Base-by-base conservation (phyloP, 2,888 invertebrate genomes). In the Poecilus cupreus region DNA sequence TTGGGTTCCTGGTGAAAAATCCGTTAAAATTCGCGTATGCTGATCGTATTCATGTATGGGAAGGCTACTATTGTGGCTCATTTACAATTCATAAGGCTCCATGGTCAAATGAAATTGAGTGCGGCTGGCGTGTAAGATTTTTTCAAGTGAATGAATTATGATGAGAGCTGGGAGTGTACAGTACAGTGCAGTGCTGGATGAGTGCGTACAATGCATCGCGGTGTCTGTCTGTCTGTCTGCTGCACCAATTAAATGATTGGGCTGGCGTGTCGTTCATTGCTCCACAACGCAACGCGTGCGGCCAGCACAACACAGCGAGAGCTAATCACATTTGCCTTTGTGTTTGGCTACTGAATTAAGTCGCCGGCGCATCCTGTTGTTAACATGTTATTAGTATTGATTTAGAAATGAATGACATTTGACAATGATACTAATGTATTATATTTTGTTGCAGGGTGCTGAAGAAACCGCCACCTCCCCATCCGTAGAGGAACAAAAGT, bases 401-500 rank as follows among this genome's bases (percentile, higher is more conserved):
- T 32, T 32, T 32, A 32, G 5, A 32, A 32, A 32, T 32, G 8
- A 8, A 32, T 32, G 32, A 32, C 4, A 32, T 32, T 6, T 32
- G 6, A 32, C 8, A 32, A 32, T 32, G 32, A 32, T 32, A 8
- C 8, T 32, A 32, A n/a, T n/a, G n/a, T n/a, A n/a, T n/a, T n/a
- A n/a, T n/a, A n/a, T 6, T 84, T 84, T 46, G 76, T 88, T 88
- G 20, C 86, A 89, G 89, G 88, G 86, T 82, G 86, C 85, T 72
- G 88, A 89, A 85, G 87, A 88, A 84, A 86, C 80, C 72, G 86
- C 85, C 49, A 85, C 87, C 75, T 86, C 87, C 16, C 87, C 88
- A 72, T 83, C 86, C 6, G 83, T 85, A 8, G 89, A 89, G 83
- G 84, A 86, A n/a, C 82, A 84, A 11, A 86, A 86, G 54, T 87